phyloP scores from a whole-genome alignment of 1,140 invertebrate species.

The Dufourea novaeangliae region DNA sequence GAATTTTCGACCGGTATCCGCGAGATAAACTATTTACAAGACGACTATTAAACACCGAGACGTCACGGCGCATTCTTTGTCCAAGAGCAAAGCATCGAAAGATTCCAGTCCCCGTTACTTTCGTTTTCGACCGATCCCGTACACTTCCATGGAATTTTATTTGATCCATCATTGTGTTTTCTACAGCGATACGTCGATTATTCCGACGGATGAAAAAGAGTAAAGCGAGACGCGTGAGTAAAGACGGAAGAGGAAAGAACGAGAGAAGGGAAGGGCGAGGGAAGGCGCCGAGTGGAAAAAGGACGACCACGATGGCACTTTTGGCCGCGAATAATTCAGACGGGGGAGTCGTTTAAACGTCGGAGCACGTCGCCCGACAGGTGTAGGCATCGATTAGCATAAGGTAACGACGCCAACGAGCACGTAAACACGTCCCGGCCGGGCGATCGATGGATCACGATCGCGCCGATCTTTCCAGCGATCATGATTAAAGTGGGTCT shows the following conservation, averaged over 20 bases:
- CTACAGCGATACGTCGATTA: constrained; percentile 32
- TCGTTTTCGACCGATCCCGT: constrained; percentile 9
- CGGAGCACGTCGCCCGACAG: constrained; percentile 66
- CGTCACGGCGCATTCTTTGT: neutral
- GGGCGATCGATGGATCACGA: constrained; percentile 66
- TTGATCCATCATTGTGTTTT: constrained; percentile 32
- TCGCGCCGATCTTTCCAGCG: constrained; percentile 64
- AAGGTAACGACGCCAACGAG: constrained; percentile 68
- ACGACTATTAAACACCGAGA: no score
- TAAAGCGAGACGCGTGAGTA: neutral
- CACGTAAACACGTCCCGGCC: constrained; percentile 65
- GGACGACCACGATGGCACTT: constrained; percentile 51
- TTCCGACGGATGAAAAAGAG: neutral
- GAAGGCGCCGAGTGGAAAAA: constrained; percentile 51
- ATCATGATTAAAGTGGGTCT: constrained; percentile 66
- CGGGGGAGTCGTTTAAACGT: constrained; percentile 67
- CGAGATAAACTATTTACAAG: neutral
- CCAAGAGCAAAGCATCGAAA: neutral
- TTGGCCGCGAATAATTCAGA: constrained; percentile 67
- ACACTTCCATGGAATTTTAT: neutral
- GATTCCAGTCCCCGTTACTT: constrained; percentile 5
- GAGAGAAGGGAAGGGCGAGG: neutral
- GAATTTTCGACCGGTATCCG: no score
- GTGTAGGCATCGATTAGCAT: constrained; percentile 72
- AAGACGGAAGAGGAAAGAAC: neutral